Base-by-base conservation (phyloP, 1,140 invertebrate species). In the Mactra quadrangularis region DNA sequence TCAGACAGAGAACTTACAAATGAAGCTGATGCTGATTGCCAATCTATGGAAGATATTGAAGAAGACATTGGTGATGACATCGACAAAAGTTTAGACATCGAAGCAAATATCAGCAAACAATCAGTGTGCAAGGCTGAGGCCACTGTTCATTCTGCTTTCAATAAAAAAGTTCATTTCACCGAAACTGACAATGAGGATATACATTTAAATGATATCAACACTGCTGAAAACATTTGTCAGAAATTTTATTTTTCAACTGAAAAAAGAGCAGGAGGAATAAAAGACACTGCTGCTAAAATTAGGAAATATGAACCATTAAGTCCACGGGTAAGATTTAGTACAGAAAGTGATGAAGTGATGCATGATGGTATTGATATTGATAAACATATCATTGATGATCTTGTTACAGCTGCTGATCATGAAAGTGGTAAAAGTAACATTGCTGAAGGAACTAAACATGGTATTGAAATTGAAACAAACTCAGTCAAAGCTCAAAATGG, bases 301-400 rank as follows among this genome's bases (percentile, higher is more conserved):
- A 22, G n/a, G 22, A 68, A 68, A 68, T 31, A 1, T 52, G 45
- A 68, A 31, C 45, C 22, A 7, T 25, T 41, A 29, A 47, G 33
- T 68, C 41, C 45, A 19, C 47, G 64, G 19, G 64, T 68, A n/a
- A 38, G 45, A 22, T 68, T 68, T 41, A 47, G 35, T 64, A n/a
- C 41, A 22, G 60, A 64, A 64, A 19, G n/a, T 3, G 60, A 64
- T 25, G 35, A 33, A 64, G 41, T 38, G 9, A 62, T 35, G 15
- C 59, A 38, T 1, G 60, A 64, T 41, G 15, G 38, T 7, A 41
- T 41, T 41, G 38, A 41, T 15, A 41, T 6, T 41, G 38, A 41
- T 15, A 41, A 6, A 41, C 6, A 41, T 55, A 55, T 19, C 6
- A 27, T 9, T 9, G 19, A 55, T 7, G 19, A 6, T 55, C 4